Evolutionary conservation across 2,888 invertebrate species (phyloP).

Genomic region (Apeira syringaria): DNA sequence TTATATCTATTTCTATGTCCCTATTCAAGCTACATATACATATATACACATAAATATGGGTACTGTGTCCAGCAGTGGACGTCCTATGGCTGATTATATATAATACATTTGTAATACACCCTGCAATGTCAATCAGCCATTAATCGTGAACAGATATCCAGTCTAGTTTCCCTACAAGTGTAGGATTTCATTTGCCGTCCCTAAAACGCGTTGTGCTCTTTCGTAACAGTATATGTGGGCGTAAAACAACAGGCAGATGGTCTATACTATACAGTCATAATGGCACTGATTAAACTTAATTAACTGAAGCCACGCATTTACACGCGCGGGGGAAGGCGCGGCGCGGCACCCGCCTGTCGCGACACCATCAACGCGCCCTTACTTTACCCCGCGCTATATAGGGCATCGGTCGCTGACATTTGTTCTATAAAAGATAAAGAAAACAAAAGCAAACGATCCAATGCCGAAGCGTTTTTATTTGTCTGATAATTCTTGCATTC

Average conservation of each 20-base stretch:
- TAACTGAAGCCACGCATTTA: conserved; percentile 83
- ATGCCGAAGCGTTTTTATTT: too few relatives aligned
- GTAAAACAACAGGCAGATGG: conserved; percentile 73
- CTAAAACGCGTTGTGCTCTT: conserved; percentile 33
- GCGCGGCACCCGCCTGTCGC: conserved; percentile 40
- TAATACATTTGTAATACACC: too few relatives aligned
- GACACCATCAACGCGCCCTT: conserved; percentile 30
- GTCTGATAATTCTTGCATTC: too few relatives aligned
- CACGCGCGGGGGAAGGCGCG: conserved; percentile 49
- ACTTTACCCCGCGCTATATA: conserved; percentile 32
- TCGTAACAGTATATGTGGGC: conserved; percentile 76
- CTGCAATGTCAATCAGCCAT: conserved; percentile 15
- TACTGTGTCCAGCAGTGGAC: too few relatives aligned
- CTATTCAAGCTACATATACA: too few relatives aligned
- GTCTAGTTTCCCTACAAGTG: conserved; percentile 16
- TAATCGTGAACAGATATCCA: conserved; percentile 17
- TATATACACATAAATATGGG: too few relatives aligned
- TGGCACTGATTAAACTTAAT: conserved; percentile 81
- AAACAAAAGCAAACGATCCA: too few relatives aligned
- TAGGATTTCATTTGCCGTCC: conserved; percentile 24
- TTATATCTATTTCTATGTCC: too few relatives aligned
- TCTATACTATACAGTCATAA: conserved; percentile 54
- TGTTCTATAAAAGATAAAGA: too few relatives aligned
- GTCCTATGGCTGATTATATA: too few relatives aligned
- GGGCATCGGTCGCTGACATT: conserved; percentile 58